Conservation (phyloP, 2,113 vertebrate species). For the Alethe diademata region DNA sequence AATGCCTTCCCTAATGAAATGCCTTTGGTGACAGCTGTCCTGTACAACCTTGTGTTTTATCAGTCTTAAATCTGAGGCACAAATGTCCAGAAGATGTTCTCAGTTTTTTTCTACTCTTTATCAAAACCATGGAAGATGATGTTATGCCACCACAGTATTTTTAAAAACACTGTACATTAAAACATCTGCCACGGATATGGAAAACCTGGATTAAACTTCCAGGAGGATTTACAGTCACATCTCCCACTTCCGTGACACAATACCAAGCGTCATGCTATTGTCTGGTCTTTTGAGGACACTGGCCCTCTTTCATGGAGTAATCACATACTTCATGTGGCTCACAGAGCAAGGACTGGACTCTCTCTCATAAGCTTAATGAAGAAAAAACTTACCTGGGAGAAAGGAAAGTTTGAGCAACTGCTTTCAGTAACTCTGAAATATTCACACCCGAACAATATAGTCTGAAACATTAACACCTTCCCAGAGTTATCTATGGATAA, state of each 20-base stretch:
- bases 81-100: background rate
- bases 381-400: background rate
- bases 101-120: background rate
- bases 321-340: background rate
- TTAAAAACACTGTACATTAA: background rate
- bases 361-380: background rate
- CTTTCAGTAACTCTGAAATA: background rate
- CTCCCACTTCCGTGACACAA: background rate
- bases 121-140: background rate
- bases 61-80: background rate
- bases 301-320: background rate
- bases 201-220: slow-evolving; percentile 7
- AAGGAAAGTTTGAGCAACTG: background rate
- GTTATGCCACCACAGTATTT: background rate
- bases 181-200: background rate
- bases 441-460: rapidly evolving
- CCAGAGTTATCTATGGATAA: background rate
- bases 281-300: slow-evolving; percentile 5
- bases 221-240: background rate
- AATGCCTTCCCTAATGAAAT: background rate
- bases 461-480: background rate
- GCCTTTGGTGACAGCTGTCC: background rate
- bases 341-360: background rate
- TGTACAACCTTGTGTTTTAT: background rate
- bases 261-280: background rate